A percentile compares a stretch with the other conserved stretches of the same genome.
Evolutionary conservation across 1,140 invertebrate genomes (phyloP).

Genomic region (Triops cancriformis): DNA sequence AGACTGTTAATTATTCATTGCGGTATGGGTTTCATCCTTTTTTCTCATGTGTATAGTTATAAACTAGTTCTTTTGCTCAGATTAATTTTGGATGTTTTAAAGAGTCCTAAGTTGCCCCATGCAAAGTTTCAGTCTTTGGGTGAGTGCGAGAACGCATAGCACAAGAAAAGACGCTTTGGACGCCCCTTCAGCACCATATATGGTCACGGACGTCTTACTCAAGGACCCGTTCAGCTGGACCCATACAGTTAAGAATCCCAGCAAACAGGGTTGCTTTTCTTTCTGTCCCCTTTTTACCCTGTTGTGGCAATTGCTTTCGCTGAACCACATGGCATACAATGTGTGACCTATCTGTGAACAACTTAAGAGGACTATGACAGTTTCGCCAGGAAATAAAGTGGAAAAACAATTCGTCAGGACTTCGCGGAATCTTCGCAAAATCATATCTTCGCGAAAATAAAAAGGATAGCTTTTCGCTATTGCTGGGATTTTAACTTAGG

Average conservation of each 20-base stretch:
- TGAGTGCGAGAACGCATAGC: not conserved
- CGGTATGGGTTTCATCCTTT: no score
- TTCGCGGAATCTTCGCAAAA: no score
- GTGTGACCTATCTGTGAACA: not conserved
- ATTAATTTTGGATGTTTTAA: not conserved
- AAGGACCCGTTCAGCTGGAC: not conserved
- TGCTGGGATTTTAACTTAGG: not conserved
- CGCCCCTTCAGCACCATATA: conserved; percentile 5
- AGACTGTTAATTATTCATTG: no score
- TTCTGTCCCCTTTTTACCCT: not conserved
- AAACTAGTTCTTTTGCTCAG: no score
- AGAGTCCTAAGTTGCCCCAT: not conserved
- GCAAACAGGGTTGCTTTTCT: conserved; percentile 1
- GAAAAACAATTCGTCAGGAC: not conserved
- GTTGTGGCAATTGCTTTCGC: not conserved
- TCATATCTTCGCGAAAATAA: no score
- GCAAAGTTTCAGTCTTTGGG: not conserved
- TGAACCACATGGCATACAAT: not conserved
- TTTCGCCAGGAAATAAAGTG: not conserved
- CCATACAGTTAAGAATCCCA: not conserved
- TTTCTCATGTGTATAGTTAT: no score
- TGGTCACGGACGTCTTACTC: not conserved
- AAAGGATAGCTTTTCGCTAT: not conserved
- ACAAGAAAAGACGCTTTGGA: conserved; percentile 4
- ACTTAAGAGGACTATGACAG: not conserved